Evolutionary conservation across 1,140 invertebrate species (phyloP), one percentile per base, ranked within the genome.

Genomic region (Leptinotarsa lineolata): DNA sequence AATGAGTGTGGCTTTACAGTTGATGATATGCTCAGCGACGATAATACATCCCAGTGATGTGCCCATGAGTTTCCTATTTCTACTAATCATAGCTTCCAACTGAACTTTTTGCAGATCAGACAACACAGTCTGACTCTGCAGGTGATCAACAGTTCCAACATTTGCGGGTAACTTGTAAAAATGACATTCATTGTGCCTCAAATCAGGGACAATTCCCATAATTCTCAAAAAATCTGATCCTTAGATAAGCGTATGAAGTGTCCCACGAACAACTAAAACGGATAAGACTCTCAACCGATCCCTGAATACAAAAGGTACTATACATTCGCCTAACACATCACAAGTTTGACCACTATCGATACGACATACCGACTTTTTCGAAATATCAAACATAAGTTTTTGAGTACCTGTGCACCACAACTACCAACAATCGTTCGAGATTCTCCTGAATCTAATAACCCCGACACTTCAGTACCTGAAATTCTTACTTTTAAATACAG

Each of bases 21-120:
- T 48, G 24, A 85, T 84, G 3, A 30, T 69, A 74, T 77, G 74
- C 30, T 77, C 45, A 5, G 64, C 54, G 6, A 73, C 61, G 13
- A n/a, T 74, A 54, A 54, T 71, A 46, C 70, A 72, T 20, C 73
- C 73, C 60, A 77, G 60, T 24, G 45, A 59, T 58, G 44, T 48
- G n/a, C 59, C 66, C 45, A 74, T 59, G 12, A 20, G 20, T 60
- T 59, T n/a, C 18, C 46, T 59, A 18, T 59, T 59, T 24, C 8
- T 58, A 18, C 21, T 18, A 18, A 30, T 60, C 24, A 39, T n/a
- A n/a, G 66, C 22, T 22, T 70, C 1, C 16, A 70, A 30, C 66
- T 21, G 3, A 44, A 24, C 20, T 8, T 58, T n/a, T 21, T 70
- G 20, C 18, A 18, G 18, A 24, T 54, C 54, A 22, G 46, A 24